Evolutionary conservation across 1,140 invertebrate species (phyloP), one percentile per base, ranked within the genome.

Genomic region (Monomorium pharaonis): DNA sequence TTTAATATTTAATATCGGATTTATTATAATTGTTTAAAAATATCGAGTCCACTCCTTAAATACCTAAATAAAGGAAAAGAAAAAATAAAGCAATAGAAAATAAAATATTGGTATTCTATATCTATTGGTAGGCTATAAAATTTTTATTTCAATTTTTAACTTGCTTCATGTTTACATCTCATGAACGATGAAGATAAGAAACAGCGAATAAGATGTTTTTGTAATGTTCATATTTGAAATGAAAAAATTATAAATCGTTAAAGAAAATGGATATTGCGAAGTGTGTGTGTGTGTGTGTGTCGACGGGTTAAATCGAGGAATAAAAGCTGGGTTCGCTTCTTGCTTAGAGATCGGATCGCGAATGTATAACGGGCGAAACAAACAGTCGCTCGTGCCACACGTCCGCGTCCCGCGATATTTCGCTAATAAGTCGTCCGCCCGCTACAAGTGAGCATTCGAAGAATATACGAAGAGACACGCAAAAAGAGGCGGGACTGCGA

Each of bases 341-440:
- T 18, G 42, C 18, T 21, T 18, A 9, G 33, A 54, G 33, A 72
- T 72, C 18, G 14, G 37, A 70, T 54, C 18, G 76, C 58, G 76
- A 51, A 24, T 24, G 16, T 67, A 51, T 47, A 77, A 77, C 27
- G 14, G 78, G 21, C 37, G 33, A 72, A 27, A 72, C 65, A 81
- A 80, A 58, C 76, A 12, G 47, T 56, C 86, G 88, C 54, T 70
- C 70, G 83, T 86, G 89, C 86, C 86, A 84, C 89, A 80, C 89
- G 89, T 83, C 78, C 89, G 78, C 89, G 89, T 83, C 78, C 30
- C 78, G 62, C 76, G 78, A 81, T 89, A 89, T 88, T 90, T 90
- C 69, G 89, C 89, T 90, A 90, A 90, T 90, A 90, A 77, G 88
- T 90, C 88, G 89, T 88, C 86, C 86, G 86, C 77, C 83, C 80